These are phyloP conservation scores for Drosophila pseudotakahashii DNA, from an alignment of 2,888 invertebrate genomes.

Conservation along the genomic window DNA sequence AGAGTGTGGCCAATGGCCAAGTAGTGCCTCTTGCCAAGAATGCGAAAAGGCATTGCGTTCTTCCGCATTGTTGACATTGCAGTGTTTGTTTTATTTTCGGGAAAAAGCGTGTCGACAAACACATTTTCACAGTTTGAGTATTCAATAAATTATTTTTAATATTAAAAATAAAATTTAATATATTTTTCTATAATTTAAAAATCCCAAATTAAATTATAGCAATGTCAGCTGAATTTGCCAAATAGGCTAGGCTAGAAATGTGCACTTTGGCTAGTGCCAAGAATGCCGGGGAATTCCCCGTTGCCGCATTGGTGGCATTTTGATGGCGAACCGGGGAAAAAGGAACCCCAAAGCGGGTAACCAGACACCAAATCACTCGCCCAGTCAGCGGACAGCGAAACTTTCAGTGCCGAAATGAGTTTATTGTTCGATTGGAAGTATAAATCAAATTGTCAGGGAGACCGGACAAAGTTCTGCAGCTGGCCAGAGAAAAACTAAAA, in stretches of 20 bases:
- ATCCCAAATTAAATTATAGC: neutral
- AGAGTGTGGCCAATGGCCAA: constrained; percentile 22
- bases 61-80: constrained; percentile 23
- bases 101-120: neutral
- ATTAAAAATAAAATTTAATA: too few species aligned
- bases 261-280: constrained; percentile 36
- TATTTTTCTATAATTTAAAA: too few species aligned
- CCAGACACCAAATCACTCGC: constrained; percentile 53
- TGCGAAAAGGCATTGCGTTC: constrained; percentile 7
- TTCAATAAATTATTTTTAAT: too few species aligned
- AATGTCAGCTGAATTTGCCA: constrained; percentile 11
- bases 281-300: constrained; percentile 28
- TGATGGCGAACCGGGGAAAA: constrained; percentile 7
- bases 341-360: constrained; percentile 31
- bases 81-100: constrained; percentile 4
- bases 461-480: constrained; percentile 42
- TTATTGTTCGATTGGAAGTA: constrained; percentile 68
- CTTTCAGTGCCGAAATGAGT: constrained; percentile 50
- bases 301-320: constrained; percentile 41
- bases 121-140: too few species aligned
- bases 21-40: constrained; percentile 20
- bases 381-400: constrained; percentile 27
- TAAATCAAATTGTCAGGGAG: constrained; percentile 66
- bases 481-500: constrained; percentile 20
- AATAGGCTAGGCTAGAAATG: constrained; percentile 9